phyloP scores from a whole-genome alignment of 2,888 invertebrate genomes.

The Drosophila phalerata region DNA sequence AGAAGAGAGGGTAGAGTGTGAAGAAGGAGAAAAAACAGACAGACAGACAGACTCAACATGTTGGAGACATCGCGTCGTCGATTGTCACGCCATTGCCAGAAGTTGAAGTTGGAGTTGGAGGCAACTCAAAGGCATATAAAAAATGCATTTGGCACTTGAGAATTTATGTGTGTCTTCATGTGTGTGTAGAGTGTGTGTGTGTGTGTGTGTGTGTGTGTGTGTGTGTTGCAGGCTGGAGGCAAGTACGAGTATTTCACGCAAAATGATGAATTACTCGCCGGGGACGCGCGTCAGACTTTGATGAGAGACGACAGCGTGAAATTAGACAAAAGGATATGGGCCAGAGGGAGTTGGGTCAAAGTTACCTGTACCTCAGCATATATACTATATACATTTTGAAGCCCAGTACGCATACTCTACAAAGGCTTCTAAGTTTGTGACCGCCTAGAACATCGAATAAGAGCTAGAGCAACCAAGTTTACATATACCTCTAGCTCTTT shows the following conservation, averaged over 20 bases:
- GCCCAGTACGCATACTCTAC: too few species aligned
- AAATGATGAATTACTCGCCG: constrained; percentile 82
- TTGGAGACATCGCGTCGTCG: constrained; percentile 57
- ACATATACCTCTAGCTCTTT: too few species aligned
- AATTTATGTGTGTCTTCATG: constrained; percentile 62
- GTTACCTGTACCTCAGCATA: constrained; percentile 13
- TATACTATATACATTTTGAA: neutral
- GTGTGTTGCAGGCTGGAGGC: constrained; percentile 44
- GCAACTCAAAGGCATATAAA: constrained; percentile 67
- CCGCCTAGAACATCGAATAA: too few species aligned
- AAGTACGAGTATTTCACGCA: constrained; percentile 78
- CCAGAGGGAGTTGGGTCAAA: constrained; percentile 43
- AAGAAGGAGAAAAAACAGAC: neutral
- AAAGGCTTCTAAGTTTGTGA: too few species aligned
- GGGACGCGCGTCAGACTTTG: constrained; percentile 80
- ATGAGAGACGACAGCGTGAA: constrained; percentile 81
- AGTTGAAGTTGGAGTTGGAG: constrained; percentile 35
- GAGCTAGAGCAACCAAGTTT: too few species aligned
- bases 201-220: constrained; percentile 24
- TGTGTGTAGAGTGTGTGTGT: constrained; percentile 21
- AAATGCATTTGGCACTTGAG: constrained; percentile 81
- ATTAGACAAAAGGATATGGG: constrained; percentile 79
- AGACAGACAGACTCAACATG: constrained; percentile 43
- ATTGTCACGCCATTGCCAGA: constrained; percentile 75
- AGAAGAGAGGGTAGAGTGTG: neutral